Evolutionary conservation across 64 coral and sea anemone species (phyloP).

Genomic region (Exaiptasia diaphana): DNA sequence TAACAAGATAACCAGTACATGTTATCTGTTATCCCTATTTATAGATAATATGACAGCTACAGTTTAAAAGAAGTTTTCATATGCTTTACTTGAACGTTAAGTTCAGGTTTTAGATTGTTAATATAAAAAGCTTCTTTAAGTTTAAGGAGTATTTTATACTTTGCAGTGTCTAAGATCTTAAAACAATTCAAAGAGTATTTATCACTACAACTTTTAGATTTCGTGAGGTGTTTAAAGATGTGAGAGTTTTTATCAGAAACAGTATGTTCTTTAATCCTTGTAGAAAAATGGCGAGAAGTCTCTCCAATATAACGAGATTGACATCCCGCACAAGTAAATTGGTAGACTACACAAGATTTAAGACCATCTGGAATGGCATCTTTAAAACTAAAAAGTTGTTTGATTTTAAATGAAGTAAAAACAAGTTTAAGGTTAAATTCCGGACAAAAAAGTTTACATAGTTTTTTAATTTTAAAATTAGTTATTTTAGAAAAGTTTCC

Average conservation of each 20-base stretch:
- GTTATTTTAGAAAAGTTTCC: too few species aligned
- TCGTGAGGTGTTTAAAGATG: not conserved
- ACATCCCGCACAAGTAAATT: conserved; percentile 15
- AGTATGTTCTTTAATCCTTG: conserved; percentile 1
- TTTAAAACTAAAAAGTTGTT: not conserved
- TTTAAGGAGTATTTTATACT: not conserved
- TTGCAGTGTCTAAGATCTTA: not conserved
- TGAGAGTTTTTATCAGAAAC: not conserved
- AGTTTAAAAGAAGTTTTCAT: not conserved
- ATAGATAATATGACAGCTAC: not conserved
- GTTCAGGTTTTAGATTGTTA: not conserved
- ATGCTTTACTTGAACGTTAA: not conserved
- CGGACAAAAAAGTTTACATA: too few species aligned
- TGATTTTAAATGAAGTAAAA: not conserved
- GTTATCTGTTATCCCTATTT: too few species aligned
- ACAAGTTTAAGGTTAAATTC: too few species aligned
- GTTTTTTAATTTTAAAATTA: too few species aligned
- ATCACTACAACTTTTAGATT: not conserved
- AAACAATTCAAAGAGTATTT: not conserved
- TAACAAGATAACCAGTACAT: too few species aligned
- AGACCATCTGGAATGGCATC: not conserved
- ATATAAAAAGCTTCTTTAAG: not conserved
- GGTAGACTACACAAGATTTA: not conserved
- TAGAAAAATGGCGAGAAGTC: not conserved
- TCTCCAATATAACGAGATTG: not conserved